Base-by-base conservation (phyloP, 2,113 vertebrate species). In the Dunckerocampus dactyliophorus region DNA sequence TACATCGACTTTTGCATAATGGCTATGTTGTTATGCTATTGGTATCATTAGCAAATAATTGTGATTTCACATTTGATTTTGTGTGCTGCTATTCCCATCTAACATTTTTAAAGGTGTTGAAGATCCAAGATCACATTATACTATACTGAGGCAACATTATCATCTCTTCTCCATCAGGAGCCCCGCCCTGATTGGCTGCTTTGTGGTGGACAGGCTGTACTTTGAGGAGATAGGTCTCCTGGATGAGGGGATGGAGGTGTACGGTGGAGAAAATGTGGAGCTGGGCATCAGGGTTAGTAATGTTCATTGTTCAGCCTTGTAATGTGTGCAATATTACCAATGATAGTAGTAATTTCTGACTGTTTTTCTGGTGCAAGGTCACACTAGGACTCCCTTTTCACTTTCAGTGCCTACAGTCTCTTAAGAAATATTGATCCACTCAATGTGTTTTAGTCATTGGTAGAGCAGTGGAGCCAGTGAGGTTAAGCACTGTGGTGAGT, bases 241-340 rank as follows among this genome's bases (percentile, higher is more conserved):
- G 73, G 97, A 99, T 49, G 97, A 99, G 87, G 97, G 97, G 69
- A 98, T 98, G 96, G 96, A 98, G 82, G 92, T 99, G 28, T 99
- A 98, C 0, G 97, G 97, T 47, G 97, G 97, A 62, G 97, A 99
- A 75, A 99, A 99, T 10, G 97, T 99, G 45, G 97, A 99, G 85
- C 93, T 99, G 0, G 95, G 94, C 20, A 92, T 99, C 80, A 91
- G 97, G 92, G 97, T 99, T 89, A 97, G 93, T 89, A 71, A 83
- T 74, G 48, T 43, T 62, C 63, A 79, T 70, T 65, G 63, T 79
- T 89, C 77, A 82, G 60, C 48, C 63, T 54, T 65, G 73, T 76
- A 78, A 84, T 83, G 67, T 73, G 66, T 64, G 58, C 62, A 59
- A 69, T 80, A 86, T 84, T 74, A 85, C 63, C 72, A 63, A 54